Conservation (phyloP, 2,113 vertebrate genomes). For the Charina bottae region DNA sequence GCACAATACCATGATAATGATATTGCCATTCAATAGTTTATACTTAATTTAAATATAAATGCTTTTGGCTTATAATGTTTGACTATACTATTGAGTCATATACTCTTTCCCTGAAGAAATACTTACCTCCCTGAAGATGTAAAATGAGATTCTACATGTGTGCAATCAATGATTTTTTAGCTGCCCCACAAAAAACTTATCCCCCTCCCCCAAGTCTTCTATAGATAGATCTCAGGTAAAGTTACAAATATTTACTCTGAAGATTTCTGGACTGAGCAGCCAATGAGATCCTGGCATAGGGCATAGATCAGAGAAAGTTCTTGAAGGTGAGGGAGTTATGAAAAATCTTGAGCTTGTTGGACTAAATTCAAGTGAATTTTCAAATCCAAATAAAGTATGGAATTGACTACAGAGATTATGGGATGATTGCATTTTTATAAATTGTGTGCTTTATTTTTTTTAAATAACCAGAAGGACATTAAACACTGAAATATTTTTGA, state of each 20-base stretch:
- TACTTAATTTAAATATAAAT: background rate
- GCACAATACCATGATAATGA: background rate
- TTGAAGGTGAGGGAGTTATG: background rate
- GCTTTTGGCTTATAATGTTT: background rate
- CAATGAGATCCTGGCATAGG: background rate
- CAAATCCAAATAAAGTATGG: background rate
- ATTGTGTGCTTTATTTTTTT: background rate
- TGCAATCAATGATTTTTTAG: background rate
- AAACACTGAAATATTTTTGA: background rate
- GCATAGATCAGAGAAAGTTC: background rate
- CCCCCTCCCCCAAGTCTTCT: too few relatives aligned
- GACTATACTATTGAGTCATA: background rate
- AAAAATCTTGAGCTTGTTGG: background rate
- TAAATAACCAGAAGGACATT: background rate
- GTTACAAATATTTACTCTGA: background rate
- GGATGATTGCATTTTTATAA: background rate
- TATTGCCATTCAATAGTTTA: background rate
- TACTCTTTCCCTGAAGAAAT: background rate
- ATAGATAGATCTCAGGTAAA: background rate
- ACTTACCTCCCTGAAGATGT: background rate
- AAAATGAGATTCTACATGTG: background rate
- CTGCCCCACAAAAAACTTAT: too few relatives aligned
- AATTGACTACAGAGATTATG: background rate
- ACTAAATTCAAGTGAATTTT: background rate
- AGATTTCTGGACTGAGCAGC: background rate